Evolutionary conservation across 2,888 invertebrate species (phyloP).

Genomic region (Synergus japonicus): DNA sequence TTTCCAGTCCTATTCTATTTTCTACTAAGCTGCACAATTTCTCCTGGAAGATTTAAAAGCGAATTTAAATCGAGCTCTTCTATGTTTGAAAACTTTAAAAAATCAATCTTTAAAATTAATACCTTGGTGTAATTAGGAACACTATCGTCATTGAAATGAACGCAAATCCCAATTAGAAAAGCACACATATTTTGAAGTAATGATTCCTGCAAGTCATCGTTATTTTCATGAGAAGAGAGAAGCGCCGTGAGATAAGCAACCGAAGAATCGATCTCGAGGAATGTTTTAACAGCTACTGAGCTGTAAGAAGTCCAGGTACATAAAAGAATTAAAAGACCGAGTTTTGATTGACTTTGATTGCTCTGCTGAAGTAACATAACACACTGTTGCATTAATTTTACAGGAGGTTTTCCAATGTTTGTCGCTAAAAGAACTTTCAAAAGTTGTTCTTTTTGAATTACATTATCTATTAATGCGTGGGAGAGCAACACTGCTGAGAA

Average conservation of each 20-base stretch:
- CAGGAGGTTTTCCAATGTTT: conserved; percentile 89
- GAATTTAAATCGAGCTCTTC: background rate
- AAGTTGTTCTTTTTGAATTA: conserved; percentile 91
- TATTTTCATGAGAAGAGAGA: conserved; percentile 83
- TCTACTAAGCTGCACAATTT: conserved; percentile 90
- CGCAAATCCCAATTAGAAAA: conserved; percentile 94
- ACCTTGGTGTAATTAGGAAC: conserved; percentile 86
- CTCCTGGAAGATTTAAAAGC: conserved; percentile 76
- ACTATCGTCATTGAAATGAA: conserved; percentile 92
- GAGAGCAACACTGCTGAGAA: conserved; percentile 94
- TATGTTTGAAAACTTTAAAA: background rate
- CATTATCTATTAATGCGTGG: conserved; percentile 93
- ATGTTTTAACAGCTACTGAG: conserved; percentile 88
- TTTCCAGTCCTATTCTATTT: conserved; percentile 93
- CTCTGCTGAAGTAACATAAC: conserved; percentile 90
- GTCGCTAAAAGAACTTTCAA: conserved; percentile 94
- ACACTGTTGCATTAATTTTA: conserved; percentile 94
- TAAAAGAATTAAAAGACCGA: conserved; percentile 94
- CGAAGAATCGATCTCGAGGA: conserved; percentile 88
- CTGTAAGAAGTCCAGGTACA: conserved; percentile 93
- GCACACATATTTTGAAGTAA: conserved; percentile 93
- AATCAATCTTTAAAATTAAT: conserved; percentile 37
- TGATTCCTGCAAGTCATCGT: conserved; percentile 94
- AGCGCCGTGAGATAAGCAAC: conserved; percentile 90
- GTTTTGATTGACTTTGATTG: conserved; percentile 88